These are phyloP conservation scores for Sebastiscus tertius DNA, from an alignment of 2,797 vertebrate genomes.

Conservation along the genomic window DNA sequence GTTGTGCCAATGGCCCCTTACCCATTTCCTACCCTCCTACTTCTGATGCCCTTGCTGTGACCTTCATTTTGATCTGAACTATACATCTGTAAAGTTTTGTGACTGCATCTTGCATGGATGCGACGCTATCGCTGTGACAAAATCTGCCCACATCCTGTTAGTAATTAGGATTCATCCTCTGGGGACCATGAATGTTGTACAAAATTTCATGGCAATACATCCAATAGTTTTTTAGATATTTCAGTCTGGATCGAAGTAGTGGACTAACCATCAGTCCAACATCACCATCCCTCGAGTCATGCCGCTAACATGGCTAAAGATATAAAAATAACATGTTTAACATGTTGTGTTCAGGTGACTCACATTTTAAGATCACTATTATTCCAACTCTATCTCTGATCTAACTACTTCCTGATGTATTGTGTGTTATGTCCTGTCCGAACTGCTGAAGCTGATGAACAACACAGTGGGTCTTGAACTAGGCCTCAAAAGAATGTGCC, in stretches of 20 bases:
- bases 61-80: too few relatives aligned
- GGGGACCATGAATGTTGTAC: neutral
- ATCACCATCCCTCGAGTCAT: neutral
- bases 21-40: too few relatives aligned
- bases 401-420: slow-evolving; percentile 58
- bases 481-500: slow-evolving; percentile 49
- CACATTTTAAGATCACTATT: neutral
- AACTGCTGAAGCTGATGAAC: slow-evolving; percentile 31
- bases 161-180: neutral
- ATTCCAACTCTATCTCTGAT: slow-evolving; percentile 34
- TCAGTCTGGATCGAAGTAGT: neutral
- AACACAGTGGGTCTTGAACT: neutral
- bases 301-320: neutral
- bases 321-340: neutral
- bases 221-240: neutral
- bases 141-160: neutral
- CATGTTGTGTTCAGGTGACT: neutral
- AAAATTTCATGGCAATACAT: neutral
- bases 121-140: neutral
- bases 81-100: too few relatives aligned
- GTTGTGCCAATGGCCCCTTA: neutral
- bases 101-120: neutral
- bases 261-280: neutral
- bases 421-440: slow-evolving; percentile 67
- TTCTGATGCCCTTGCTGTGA: too few relatives aligned